Evolutionary conservation across 2,797 vertebrate genomes (phyloP).

Genomic region (Lagodon rhomboides): DNA sequence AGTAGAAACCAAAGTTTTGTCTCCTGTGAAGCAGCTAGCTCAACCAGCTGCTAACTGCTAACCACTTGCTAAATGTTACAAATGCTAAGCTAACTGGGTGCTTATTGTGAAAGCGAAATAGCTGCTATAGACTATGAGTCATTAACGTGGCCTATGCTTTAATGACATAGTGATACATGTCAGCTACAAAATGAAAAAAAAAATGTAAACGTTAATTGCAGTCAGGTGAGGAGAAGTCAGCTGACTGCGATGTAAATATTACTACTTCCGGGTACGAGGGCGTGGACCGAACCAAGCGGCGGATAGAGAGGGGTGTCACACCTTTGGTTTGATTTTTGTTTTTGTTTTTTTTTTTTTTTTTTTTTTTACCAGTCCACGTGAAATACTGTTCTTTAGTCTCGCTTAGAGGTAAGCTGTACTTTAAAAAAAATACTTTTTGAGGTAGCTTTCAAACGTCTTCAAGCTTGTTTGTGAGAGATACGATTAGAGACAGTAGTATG

Average conservation of each 20-base stretch:
- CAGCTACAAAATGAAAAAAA: rapidly evolving
- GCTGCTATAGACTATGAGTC: rapidly evolving
- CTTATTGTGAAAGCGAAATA: background rate
- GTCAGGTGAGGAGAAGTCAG: slow-evolving; percentile 64
- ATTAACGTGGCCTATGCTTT: too few relatives aligned
- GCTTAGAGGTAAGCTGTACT: rapidly evolving
- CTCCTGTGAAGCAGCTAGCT: slow-evolving; percentile 13
- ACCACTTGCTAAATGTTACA: background rate
- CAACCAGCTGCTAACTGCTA: slow-evolving; percentile 13
- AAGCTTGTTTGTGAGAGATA: background rate
- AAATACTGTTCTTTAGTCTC: background rate
- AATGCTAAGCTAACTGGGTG: slow-evolving; percentile 6
- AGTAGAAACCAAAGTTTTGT: background rate
- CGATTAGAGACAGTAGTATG: too few relatives aligned
- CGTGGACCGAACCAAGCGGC: slow-evolving; percentile 60
- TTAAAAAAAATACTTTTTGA: background rate
- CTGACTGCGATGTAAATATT: slow-evolving; percentile 63
- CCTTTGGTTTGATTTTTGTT: rapidly evolving
- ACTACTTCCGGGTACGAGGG: slow-evolving; percentile 73
- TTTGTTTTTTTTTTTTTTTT: background rate
- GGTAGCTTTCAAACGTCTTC: background rate
- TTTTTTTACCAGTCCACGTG: background rate
- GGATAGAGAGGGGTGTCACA: slow-evolving; percentile 25
- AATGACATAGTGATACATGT: rapidly evolving
- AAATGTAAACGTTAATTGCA: background rate